These are phyloP conservation scores for Drosophila grimshawi DNA, from an alignment of 1,140 invertebrate species.

Conservation along the genomic window DNA sequence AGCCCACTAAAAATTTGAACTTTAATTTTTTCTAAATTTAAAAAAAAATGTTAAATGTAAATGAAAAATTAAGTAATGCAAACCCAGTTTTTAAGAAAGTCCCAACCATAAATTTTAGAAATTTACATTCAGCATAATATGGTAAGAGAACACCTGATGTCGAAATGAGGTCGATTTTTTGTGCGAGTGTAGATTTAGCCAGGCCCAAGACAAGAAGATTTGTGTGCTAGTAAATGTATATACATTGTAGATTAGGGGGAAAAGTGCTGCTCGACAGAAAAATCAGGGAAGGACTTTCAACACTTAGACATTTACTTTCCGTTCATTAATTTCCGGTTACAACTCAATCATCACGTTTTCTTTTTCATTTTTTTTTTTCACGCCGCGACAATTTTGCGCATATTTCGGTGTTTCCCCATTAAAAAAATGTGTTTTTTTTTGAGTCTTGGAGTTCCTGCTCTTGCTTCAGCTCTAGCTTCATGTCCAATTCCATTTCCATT, in stretches of 20 bases:
- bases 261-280: constrained; percentile 32
- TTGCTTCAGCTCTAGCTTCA: background rate
- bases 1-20: no score
- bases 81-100: no score
- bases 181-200: no score
- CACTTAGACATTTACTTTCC: constrained; percentile 70
- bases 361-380: background rate
- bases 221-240: constrained; percentile 56
- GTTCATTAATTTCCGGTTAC: constrained; percentile 79
- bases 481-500: constrained; percentile 40
- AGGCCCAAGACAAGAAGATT: constrained; percentile 44
- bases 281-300: constrained; percentile 27
- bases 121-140: no score
- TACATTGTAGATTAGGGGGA: constrained; percentile 22
- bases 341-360: constrained; percentile 66
- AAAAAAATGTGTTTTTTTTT: background rate
- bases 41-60: no score
- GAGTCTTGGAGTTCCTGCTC: constrained; percentile 1
- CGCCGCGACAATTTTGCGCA: constrained; percentile 55
- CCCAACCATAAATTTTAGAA: no score
- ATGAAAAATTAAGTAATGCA: no score
- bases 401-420: constrained; percentile 38
- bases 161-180: no score
- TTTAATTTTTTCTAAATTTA: no score
- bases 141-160: no score